A percentile compares a stretch with the other conserved stretches of the same genome.
phyloP scores from a whole-genome alignment of 2,888 invertebrate genomes.

The Phengaris alcon region DNA sequence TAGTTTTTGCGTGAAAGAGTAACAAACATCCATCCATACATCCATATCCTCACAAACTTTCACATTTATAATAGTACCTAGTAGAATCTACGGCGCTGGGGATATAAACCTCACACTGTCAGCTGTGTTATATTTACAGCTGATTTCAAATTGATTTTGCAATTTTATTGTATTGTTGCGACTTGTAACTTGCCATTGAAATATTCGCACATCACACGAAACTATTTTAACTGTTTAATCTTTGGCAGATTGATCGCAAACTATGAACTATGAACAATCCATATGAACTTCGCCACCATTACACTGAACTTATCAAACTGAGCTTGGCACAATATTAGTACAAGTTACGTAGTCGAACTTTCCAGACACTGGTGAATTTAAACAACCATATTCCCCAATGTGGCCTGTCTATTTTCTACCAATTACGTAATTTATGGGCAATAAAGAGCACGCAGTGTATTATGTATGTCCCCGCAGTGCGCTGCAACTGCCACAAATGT shows the following conservation, averaged over 20 bases:
- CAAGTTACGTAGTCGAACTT: constrained; percentile 52
- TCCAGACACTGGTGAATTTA: constrained; percentile 54
- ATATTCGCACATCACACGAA: background rate
- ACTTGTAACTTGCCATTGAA: background rate
- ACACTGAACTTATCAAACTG: constrained; percentile 35
- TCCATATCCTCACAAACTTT: too few species aligned
- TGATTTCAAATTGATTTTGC: too few species aligned
- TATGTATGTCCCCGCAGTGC: constrained; percentile 20
- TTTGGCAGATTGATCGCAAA: background rate
- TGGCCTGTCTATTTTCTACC: constrained; percentile 40
- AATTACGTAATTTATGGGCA: constrained; percentile 41
- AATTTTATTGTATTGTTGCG: too few species aligned
- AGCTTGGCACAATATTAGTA: constrained; percentile 46
- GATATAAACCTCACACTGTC: too few species aligned
- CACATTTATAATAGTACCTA: too few species aligned
- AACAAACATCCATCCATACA: too few species aligned
- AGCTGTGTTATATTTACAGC: too few species aligned
- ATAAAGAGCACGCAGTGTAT: constrained; percentile 33
- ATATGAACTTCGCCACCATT: constrained; percentile 6
- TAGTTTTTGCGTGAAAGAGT: too few species aligned
- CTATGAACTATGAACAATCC: constrained; percentile 1
- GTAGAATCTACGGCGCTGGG: too few species aligned
- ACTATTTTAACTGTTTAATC: constrained; percentile 8
- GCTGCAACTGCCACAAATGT: background rate
- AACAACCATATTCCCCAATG: constrained; percentile 40